Conservation (phyloP, 2,888 invertebrate species). For the Theristus sp. region DNA sequence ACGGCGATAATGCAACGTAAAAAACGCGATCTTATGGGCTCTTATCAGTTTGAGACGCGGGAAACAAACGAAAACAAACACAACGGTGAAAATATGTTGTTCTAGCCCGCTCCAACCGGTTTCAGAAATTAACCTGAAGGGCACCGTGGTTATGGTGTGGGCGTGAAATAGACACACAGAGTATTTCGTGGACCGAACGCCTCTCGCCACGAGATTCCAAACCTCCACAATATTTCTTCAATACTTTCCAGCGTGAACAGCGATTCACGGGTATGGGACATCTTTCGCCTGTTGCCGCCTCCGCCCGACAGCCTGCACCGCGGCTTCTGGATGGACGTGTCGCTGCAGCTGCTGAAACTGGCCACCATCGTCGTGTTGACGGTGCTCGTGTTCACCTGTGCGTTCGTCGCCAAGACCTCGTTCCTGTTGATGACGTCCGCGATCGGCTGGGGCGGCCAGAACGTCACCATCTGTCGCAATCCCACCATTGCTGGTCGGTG, state of each 20-base stretch:
- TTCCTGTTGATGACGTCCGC: conserved; percentile 28
- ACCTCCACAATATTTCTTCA: no score
- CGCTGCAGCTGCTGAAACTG: conserved; percentile 27
- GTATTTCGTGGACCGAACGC: no score
- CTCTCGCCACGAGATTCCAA: no score
- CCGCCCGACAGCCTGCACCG: conserved; percentile 20
- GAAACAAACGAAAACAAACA: no score
- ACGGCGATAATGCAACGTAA: no score
- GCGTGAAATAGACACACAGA: no score
- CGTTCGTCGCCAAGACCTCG: conserved; percentile 18
- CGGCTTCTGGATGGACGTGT: conserved; percentile 24
- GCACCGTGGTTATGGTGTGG: no score
- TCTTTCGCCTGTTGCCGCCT: conserved; percentile 53
- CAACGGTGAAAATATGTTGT: no score
- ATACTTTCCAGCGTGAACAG: not conserved
- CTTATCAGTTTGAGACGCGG: no score
- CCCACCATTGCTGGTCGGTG: not conserved
- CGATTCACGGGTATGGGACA: conserved; percentile 48
- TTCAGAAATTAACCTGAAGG: no score
- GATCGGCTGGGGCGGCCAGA: conserved; percentile 23
- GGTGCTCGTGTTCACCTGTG: conserved; percentile 17
- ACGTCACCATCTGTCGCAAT: conserved; percentile 20
- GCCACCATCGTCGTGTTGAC: conserved; percentile 25
- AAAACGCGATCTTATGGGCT: no score
- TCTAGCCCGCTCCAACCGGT: no score